phyloP scores from a whole-genome alignment of 2,113 vertebrate species.

The Egretta garzetta region DNA sequence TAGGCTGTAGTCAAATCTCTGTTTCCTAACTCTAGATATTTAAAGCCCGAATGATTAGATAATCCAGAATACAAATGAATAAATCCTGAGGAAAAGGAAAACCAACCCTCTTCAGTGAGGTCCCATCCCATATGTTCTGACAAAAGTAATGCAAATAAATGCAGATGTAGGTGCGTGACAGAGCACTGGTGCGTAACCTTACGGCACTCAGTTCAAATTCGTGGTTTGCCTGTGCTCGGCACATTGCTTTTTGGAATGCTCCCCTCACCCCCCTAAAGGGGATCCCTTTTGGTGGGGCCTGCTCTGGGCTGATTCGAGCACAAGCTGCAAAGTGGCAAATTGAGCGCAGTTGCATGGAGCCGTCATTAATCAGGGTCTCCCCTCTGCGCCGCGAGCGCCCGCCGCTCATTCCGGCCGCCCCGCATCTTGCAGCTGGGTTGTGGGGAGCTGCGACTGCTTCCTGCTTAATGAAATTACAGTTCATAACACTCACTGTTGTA shows the following conservation, averaged over 20 bases:
- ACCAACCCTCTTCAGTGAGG: background rate
- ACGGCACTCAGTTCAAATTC: background rate
- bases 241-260: background rate
- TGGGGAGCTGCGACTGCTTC: background rate
- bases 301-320: background rate
- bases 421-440: background rate
- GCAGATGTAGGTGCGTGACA: background rate
- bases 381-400: background rate
- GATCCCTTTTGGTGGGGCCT: background rate
- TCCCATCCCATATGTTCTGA: constrained; percentile 17
- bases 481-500: background rate
- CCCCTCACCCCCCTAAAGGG: background rate
- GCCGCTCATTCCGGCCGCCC: background rate
- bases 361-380: background rate
- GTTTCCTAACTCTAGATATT: background rate
- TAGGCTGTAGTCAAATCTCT: background rate
- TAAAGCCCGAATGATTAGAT: background rate
- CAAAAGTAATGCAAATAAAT: constrained; percentile 2
- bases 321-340: background rate
- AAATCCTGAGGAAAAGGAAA: background rate
- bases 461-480: background rate
- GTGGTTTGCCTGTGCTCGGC: background rate
- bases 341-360: background rate
- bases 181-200: background rate
- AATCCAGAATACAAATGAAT: background rate